Conservation (phyloP, 64 coral and sea anemone genomes). For the Actinia tenebrosa region DNA sequence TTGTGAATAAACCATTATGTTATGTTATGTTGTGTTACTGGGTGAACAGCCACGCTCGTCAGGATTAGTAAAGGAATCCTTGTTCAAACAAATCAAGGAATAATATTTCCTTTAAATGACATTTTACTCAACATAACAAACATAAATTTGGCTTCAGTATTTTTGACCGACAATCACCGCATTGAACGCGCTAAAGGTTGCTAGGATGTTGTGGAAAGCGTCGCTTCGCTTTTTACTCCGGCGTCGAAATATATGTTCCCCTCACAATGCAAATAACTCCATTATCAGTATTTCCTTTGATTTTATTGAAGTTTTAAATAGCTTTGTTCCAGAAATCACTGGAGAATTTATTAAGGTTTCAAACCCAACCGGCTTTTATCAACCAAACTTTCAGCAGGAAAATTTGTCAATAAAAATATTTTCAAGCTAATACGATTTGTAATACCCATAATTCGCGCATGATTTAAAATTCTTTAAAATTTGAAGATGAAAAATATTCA, state of each 20-base stretch:
- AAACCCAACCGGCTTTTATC: no score
- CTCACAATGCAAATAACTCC: background rate
- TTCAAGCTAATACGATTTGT: no score
- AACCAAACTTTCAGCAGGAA: no score
- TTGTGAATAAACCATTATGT: no score
- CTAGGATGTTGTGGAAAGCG: background rate
- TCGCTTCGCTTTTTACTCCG: background rate
- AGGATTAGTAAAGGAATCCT: background rate
- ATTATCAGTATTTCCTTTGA: background rate
- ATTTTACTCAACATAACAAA: background rate
- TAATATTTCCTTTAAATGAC: background rate
- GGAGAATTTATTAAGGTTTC: no score
- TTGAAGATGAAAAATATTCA: no score
- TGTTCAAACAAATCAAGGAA: background rate
- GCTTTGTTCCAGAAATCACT: no score
- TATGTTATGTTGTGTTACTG: no score
- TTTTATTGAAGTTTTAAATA: no score
- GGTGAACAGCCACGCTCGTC: background rate
- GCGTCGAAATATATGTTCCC: background rate
- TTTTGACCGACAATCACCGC: background rate
- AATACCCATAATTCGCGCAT: no score
- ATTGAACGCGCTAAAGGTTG: background rate
- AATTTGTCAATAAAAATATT: no score
- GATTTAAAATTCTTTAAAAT: no score
- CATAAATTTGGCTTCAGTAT: background rate